These are phyloP conservation scores for Mormoops blainvillei DNA, from an alignment of 2,113 vertebrate species.

Conservation along the genomic window DNA sequence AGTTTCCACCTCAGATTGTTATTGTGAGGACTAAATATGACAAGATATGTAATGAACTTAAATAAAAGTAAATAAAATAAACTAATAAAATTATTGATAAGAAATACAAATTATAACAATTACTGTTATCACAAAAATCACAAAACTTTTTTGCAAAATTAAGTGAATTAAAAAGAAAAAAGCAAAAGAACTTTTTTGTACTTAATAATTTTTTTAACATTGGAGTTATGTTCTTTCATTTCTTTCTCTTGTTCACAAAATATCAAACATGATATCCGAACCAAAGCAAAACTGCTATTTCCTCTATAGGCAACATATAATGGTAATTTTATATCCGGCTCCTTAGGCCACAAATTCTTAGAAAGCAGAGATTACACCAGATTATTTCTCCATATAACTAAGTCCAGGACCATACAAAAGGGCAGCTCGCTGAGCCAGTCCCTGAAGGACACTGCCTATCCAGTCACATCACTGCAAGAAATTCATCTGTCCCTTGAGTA, in stretches of 20 bases:
- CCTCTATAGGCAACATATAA: background rate
- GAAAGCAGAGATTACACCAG: background rate
- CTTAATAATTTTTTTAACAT: background rate
- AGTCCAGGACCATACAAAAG: background rate
- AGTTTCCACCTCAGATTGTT: background rate
- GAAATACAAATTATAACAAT: background rate
- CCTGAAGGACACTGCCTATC: background rate
- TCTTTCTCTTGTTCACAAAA: background rate
- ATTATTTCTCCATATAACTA: background rate
- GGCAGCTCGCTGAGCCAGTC: background rate
- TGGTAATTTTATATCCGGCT: background rate
- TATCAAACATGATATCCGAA: background rate
- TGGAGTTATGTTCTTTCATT: background rate
- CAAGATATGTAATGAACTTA: background rate
- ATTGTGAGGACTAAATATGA: background rate
- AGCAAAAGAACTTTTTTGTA: background rate
- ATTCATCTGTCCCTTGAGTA: background rate
- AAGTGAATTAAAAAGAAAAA: background rate
- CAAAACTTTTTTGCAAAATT: background rate
- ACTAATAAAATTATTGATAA: background rate
- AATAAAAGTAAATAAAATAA: background rate
- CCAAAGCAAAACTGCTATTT: background rate
- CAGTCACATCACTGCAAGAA: background rate
- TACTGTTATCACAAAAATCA: background rate
- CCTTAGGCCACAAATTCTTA: background rate